Evolutionary conservation across 2,888 invertebrate genomes (phyloP).

Genomic region (Rhogogaster chlorosoma): DNA sequence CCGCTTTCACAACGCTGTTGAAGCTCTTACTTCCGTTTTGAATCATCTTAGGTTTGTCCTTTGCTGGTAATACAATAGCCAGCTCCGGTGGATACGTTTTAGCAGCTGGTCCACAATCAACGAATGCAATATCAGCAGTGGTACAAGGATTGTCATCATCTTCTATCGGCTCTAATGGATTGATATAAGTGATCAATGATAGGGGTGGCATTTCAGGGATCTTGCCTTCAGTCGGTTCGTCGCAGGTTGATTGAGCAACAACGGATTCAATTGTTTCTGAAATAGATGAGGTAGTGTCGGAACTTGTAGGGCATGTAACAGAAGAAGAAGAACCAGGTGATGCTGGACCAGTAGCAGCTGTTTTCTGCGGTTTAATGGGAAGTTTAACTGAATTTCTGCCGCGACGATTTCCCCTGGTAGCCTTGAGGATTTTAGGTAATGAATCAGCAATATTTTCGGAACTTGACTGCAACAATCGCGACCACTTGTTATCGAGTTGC

Average conservation of each 20-base stretch:
- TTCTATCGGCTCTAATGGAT: constrained; percentile 50
- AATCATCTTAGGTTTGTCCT: not conserved
- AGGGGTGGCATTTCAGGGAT: not conserved
- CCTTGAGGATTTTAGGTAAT: not conserved
- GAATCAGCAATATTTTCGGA: not conserved
- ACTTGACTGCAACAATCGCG: constrained; percentile 59
- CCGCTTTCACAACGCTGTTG: not conserved
- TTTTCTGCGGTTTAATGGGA: not conserved
- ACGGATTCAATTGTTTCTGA: constrained; percentile 41
- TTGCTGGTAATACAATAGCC: constrained; percentile 8
- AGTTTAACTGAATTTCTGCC: not conserved
- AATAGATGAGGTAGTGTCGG: not conserved
- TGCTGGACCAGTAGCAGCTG: not conserved
- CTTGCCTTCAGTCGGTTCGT: not conserved
- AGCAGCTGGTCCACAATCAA: constrained; percentile 67
- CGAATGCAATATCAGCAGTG: constrained; percentile 67
- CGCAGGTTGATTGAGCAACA: not conserved
- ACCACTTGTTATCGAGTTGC: constrained; percentile 65
- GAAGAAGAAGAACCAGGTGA: constrained; percentile 1
- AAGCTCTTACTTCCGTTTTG: not conserved
- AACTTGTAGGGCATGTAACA: not conserved
- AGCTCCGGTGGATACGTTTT: constrained; percentile 13
- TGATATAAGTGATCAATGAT: not conserved
- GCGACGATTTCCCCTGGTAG: not conserved
- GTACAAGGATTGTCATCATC: constrained; percentile 62